Evolutionary conservation across 2,888 invertebrate species (phyloP).

Genomic region (Ichneumoninae sp.): DNA sequence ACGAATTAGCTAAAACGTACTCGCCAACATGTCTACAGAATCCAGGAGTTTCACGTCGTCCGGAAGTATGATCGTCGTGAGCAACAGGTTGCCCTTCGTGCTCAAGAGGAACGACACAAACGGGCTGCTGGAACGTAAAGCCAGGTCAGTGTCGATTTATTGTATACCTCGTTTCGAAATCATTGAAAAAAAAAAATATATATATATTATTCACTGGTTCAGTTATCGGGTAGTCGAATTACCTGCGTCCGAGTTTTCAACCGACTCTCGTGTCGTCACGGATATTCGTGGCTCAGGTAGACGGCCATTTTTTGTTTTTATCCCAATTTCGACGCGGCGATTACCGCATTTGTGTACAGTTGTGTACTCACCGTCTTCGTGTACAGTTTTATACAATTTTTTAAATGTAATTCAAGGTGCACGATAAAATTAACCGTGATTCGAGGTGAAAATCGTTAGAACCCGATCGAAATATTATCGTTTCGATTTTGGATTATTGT

Average conservation of each 20-base stretch:
- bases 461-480: neutral
- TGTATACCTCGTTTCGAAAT: neutral
- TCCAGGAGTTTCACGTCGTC: slow-evolving; percentile 80
- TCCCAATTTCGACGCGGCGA: neutral
- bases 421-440: slow-evolving; percentile 10
- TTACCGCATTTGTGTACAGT: slow-evolving; percentile 30
- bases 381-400: neutral
- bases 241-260: neutral
- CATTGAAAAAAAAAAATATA: neutral
- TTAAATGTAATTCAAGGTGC: neutral
- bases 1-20: slow-evolving; percentile 41
- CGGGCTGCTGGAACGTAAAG: slow-evolving; percentile 91
- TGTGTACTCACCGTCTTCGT: slow-evolving; percentile 22
- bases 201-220: neutral
- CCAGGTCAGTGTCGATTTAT: slow-evolving; percentile 88
- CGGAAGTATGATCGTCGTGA: slow-evolving; percentile 95
- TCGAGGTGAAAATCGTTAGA: neutral
- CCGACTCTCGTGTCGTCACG: neutral
- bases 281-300: neutral
- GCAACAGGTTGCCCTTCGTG: slow-evolving; percentile 95
- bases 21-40: slow-evolving; percentile 79
- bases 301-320: neutral
- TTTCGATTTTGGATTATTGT: neutral
- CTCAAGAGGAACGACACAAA: slow-evolving; percentile 90
- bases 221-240: neutral